These are phyloP conservation scores for Nephrotoma appendiculata DNA, from an alignment of 2,888 invertebrate genomes.

Conservation along the genomic window DNA sequence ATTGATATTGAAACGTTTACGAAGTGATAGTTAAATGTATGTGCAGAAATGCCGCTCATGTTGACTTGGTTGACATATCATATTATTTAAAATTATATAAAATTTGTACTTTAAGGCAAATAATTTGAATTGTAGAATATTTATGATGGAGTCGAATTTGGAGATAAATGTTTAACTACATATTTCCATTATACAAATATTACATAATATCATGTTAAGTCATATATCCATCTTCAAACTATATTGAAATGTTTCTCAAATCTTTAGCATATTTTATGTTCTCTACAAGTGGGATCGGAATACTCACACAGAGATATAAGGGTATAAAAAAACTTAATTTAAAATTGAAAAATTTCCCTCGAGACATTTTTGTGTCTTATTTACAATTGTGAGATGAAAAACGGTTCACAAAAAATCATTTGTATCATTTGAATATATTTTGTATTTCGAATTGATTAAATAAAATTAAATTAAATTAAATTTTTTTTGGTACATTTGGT, in stretches of 20 bases:
- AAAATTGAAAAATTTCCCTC: background rate
- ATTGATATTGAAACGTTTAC: no score
- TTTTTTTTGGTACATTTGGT: background rate
- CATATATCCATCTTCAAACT: background rate
- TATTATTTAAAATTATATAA: no score
- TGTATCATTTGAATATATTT: background rate
- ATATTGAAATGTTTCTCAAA: background rate
- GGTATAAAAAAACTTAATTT: background rate
- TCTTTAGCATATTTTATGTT: background rate
- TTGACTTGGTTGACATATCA: no score
- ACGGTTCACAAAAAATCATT: background rate
- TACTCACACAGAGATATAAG: background rate
- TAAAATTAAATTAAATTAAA: background rate
- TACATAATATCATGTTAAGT: background rate
- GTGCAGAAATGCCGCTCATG: no score
- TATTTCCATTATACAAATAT: no score
- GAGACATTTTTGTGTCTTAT: background rate
- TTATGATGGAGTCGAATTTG: no score
- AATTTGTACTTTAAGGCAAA: no score
- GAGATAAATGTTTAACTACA: no score
- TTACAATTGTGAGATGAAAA: background rate
- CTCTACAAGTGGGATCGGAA: background rate
- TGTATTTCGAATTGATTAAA: background rate
- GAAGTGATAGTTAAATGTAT: no score
- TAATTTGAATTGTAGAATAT: no score